phyloP scores from a whole-genome alignment of 2,888 invertebrate genomes.

The Drosophila prolongata region DNA sequence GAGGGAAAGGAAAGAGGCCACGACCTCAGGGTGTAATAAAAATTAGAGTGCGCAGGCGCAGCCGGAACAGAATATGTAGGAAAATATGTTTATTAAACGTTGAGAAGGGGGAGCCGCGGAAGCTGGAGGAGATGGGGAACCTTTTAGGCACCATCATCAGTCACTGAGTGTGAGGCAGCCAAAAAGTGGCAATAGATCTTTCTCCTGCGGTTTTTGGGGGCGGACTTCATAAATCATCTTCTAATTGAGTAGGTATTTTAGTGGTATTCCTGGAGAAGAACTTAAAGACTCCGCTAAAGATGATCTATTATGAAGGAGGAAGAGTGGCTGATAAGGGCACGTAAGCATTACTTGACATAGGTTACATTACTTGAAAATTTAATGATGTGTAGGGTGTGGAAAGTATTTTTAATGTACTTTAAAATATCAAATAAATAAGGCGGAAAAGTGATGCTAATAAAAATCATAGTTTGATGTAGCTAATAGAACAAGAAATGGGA shows the following conservation, averaged over 20 bases:
- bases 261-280: slow-evolving; percentile 5
- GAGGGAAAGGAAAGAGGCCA: slow-evolving; percentile 6
- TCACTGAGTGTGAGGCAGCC: slow-evolving; percentile 15
- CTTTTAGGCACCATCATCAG: slow-evolving; percentile 42
- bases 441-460: neutral
- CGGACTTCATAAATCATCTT: slow-evolving; percentile 62
- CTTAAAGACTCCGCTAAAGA: slow-evolving; percentile 6
- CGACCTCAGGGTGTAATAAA: slow-evolving; percentile 57
- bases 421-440: neutral
- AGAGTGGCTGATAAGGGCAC: neutral
- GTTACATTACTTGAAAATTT: neutral
- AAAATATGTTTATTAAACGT: slow-evolving; percentile 15
- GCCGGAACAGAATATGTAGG: slow-evolving; percentile 27
- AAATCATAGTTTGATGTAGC: neutral
- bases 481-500: too few relatives aligned
- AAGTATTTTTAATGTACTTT: neutral
- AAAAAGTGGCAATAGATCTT: slow-evolving; percentile 64
- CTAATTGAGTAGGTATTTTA: slow-evolving; percentile 58
- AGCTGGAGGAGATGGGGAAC: slow-evolving; percentile 24
- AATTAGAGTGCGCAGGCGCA: slow-evolving; percentile 73
- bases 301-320: slow-evolving; percentile 20
- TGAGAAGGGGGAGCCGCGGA: neutral
- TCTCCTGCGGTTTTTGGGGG: slow-evolving; percentile 8
- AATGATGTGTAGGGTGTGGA: neutral
- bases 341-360: slow-evolving; percentile 7